Evolutionary conservation across 2,113 vertebrate species (phyloP), one percentile per base, ranked within the genome.

Genomic region (Cepphus grylle): DNA sequence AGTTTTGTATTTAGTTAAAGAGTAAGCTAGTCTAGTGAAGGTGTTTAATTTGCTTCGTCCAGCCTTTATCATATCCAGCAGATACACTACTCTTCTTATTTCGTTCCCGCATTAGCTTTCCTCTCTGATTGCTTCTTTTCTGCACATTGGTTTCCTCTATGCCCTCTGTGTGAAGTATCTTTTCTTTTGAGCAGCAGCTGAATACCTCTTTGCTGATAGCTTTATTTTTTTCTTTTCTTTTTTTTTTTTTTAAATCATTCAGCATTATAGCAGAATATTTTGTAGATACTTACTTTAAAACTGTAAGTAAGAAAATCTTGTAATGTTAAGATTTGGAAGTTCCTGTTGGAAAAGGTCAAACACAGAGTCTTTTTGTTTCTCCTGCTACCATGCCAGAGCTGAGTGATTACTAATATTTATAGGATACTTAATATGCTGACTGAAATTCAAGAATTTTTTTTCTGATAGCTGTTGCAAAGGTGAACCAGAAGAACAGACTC

Each of bases 31-130:
- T 81, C 22, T 9, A 65, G 32, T 70, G 52, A 88, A 83, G 56
- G 42, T 45, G 69, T 90, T 96, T 94, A 86, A 94, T 96, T 97
- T 95, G 82, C 93, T 97, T 96, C 80, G 91, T 77, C 67, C 82
- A 90, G n/a, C 47, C 67, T 94, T 77, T 76, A 90, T 91, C 77
- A n/a, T 62, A 86, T 34, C 30, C 40, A 55, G 47, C 45, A 88
- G 42, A 76, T 32, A 91, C 63, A 91, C 34, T 40, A 90, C 23
- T 50, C 20, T 93, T 77, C 20, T 93, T 77, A 81, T 36, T 62
- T 50, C 22, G 34, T 86, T 90, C 22, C 52, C 90, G 52, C 66
- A 94, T 76, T 85, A 80, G 30, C n/a, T 94, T 94, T 78, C 73
- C 34, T n/a, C 49, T 74, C 34, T 47, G 50, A 79, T 53, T 74